Evolutionary conservation across 2,888 invertebrate genomes (phyloP).

Genomic region (Harmothoe impar): DNA sequence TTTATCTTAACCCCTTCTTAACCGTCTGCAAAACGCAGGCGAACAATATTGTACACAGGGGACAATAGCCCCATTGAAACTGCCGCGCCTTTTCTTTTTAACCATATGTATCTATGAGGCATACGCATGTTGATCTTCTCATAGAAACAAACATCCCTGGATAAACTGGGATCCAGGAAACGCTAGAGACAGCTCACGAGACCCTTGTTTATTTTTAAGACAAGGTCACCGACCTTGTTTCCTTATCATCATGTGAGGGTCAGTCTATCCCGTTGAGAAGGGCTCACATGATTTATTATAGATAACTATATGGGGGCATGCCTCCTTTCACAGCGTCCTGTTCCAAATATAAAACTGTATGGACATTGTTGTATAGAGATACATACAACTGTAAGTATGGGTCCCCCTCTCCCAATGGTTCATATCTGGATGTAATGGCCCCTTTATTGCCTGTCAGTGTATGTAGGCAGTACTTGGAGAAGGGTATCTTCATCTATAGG

Average conservation of each 20-base stretch:
- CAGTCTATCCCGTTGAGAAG: neutral
- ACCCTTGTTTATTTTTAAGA: slow-evolving; percentile 5
- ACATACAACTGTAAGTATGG: too few species aligned
- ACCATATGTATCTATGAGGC: neutral
- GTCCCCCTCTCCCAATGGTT: too few species aligned
- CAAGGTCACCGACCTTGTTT: neutral
- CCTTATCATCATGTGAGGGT: slow-evolving; percentile 33
- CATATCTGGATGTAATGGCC: too few species aligned
- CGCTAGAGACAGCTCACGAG: neutral
- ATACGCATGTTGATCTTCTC: neutral
- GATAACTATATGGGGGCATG: neutral
- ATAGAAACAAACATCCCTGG: neutral
- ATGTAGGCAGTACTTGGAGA: too few species aligned
- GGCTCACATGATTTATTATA: neutral
- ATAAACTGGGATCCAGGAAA: neutral
- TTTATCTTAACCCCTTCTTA: too few species aligned
- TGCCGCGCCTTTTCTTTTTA: neutral
- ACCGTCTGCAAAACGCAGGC: too few species aligned
- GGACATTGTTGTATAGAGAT: too few species aligned
- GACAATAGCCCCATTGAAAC: neutral
- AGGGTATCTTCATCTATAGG: too few species aligned
- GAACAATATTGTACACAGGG: neutral
- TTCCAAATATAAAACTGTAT: too few species aligned
- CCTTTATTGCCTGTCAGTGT: too few species aligned
- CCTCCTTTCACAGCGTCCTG: too few species aligned